phyloP scores from a whole-genome alignment of 2,888 invertebrate species.

The Rhopalosiphum nymphaeae region DNA sequence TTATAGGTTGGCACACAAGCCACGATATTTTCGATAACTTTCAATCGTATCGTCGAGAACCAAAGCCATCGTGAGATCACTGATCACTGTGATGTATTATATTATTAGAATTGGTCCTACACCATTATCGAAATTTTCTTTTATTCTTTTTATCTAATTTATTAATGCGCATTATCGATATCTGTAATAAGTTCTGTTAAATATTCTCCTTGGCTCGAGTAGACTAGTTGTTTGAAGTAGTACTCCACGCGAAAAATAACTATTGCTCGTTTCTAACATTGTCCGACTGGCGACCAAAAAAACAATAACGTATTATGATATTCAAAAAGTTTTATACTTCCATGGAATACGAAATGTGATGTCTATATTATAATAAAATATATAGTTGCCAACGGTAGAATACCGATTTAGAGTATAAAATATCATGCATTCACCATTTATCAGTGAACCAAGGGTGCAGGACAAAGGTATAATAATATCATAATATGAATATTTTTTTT shows the following conservation, averaged over 20 bases:
- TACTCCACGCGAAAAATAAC: not conserved
- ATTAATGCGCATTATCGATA: not conserved
- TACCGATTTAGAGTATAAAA: not conserved
- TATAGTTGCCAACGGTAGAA: not conserved
- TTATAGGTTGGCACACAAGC: not conserved
- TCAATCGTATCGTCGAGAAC: not conserved
- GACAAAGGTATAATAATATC: constrained; percentile 1
- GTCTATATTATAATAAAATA: not conserved
- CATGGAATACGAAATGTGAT: not conserved
- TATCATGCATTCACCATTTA: not conserved
- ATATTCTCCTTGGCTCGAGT: not conserved
- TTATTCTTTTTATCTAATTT: not conserved
- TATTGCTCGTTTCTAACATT: not conserved
- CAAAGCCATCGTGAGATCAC: not conserved
- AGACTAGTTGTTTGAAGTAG: not conserved
- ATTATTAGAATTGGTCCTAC: not conserved
- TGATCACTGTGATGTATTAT: not conserved
- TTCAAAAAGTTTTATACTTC: not conserved
- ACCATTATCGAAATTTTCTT: not conserved
- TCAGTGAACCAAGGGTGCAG: not conserved
- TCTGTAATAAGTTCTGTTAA: not conserved
- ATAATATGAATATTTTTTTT: not conserved
- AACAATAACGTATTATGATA: not conserved
- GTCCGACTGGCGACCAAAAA: not conserved
- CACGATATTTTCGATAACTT: not conserved